Evolutionary conservation across 1,140 invertebrate species (phyloP), one percentile per base, ranked within the genome.

Genomic region (Leptinotarsa texana): DNA sequence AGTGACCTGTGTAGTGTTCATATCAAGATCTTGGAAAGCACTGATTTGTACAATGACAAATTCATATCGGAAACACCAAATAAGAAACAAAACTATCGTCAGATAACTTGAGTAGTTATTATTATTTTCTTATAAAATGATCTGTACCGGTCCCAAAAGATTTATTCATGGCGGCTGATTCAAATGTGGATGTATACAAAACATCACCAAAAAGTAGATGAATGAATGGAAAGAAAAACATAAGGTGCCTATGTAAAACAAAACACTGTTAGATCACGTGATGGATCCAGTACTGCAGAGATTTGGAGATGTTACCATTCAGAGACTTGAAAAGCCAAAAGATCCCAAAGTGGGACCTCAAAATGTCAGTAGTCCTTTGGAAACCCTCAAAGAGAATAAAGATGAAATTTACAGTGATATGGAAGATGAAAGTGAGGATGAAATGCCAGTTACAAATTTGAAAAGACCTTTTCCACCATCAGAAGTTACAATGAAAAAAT

Each of bases 261-360:
- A 17, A 57, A 57, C 51, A 15, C n/a, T 57, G n/a, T 18, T 18
- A 18, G 63, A 22, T 65, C 63, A 61, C 47, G 77, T 80, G 33
- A 85, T 85, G 84, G 84, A 85, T 74, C 84, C 84, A 65, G 80
- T 83, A 75, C 69, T 85, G 27, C 83, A 83, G 76, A 77, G 82
- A 72, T 77, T 84, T 57, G 84, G 83, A 74, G 83, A 85, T 84
- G 82, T 84, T 72, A 83, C 82, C 63, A 83, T 85, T 74, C 83
- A 85, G 75, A 78, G 82, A 42, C 80, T 84, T 33, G 83, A 85
- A 68, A 85, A 84, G 78, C 79, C 82, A 11, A 83, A 81, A 74
- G 79, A 80, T 33, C 75, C 80, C 42, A 81, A 81, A 69, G 70
- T 78, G 72, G 78, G 78, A 72, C 68, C 78, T 47, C 80, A 78